Evolutionary conservation across 2,797 vertebrate genomes (phyloP).

Genomic region (Lacerta viridis): DNA sequence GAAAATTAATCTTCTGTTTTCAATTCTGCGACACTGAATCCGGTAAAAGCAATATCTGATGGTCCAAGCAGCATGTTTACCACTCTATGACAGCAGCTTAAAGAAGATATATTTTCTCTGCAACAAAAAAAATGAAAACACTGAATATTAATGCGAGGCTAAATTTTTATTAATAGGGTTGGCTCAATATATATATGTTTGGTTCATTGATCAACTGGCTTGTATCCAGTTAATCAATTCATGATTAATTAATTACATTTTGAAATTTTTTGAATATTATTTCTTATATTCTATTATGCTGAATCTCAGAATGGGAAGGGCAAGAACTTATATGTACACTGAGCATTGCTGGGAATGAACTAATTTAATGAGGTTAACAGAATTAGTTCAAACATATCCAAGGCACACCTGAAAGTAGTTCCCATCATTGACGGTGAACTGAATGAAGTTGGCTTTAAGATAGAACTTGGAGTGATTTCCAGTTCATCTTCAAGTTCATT

Average conservation of each 20-base stretch:
- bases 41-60: not conserved
- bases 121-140: not conserved
- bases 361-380: no score
- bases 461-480: no score
- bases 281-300: not conserved
- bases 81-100: not conserved
- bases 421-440: no score
- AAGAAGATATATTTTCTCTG: not conserved
- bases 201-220: not conserved
- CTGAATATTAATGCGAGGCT: not conserved
- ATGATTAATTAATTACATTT: not conserved
- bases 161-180: not conserved
- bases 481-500: no score
- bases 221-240: not conserved
- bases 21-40: constrained; percentile 5
- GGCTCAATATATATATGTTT: not conserved
- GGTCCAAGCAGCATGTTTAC: not conserved
- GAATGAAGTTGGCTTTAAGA: no score
- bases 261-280: not conserved
- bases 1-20: constrained; percentile 31
- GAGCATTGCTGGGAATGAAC: not conserved
- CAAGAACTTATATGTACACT: not conserved
- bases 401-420: no score
- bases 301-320: not conserved
- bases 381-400: no score